Conservation (phyloP, 2,888 invertebrate species). For the Rhingia rostrata region DNA sequence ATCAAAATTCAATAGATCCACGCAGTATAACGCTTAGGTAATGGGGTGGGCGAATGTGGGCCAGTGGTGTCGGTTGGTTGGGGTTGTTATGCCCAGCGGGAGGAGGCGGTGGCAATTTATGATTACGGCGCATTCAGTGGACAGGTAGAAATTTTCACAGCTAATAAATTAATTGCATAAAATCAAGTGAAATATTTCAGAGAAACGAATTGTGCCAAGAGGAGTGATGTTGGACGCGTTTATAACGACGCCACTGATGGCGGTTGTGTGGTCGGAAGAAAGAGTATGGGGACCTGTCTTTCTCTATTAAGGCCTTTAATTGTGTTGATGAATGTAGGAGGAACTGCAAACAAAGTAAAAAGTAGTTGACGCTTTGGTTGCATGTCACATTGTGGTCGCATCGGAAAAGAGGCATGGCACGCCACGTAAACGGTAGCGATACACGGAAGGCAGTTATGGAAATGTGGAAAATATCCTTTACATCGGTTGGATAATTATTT, state of each 20-base stretch:
- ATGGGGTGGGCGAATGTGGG: not conserved
- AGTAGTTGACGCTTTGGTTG: slow-evolving; percentile 12
- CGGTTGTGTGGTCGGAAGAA: slow-evolving; percentile 16
- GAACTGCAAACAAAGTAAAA: slow-evolving; percentile 11
- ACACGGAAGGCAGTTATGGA: slow-evolving; percentile 21
- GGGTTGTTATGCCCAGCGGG: not conserved
- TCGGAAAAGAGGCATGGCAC: not conserved
- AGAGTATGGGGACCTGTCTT: slow-evolving; percentile 23
- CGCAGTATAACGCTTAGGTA: not conserved
- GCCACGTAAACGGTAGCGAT: slow-evolving; percentile 2
- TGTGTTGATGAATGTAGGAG: slow-evolving; percentile 32
- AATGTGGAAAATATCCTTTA: slow-evolving; percentile 29
- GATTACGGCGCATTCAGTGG: slow-evolving; percentile 42
- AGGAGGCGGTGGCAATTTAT: slow-evolving; percentile 39
- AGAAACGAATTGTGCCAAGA: slow-evolving; percentile 40
- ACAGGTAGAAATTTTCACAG: slow-evolving; percentile 76
- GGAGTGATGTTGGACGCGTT: slow-evolving; percentile 17
- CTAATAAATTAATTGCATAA: slow-evolving; percentile 76
- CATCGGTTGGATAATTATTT: slow-evolving; percentile 46
- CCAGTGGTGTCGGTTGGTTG: not conserved
- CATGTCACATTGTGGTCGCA: slow-evolving; percentile 29
- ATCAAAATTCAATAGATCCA: slow-evolving; percentile 63
- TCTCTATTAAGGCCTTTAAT: slow-evolving; percentile 58
- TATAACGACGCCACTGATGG: slow-evolving; percentile 28
- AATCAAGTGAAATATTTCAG: slow-evolving; percentile 63